These are phyloP conservation scores for Ganaspis sp. DNA, from an alignment of 1,140 invertebrate species.

Conservation along the genomic window DNA sequence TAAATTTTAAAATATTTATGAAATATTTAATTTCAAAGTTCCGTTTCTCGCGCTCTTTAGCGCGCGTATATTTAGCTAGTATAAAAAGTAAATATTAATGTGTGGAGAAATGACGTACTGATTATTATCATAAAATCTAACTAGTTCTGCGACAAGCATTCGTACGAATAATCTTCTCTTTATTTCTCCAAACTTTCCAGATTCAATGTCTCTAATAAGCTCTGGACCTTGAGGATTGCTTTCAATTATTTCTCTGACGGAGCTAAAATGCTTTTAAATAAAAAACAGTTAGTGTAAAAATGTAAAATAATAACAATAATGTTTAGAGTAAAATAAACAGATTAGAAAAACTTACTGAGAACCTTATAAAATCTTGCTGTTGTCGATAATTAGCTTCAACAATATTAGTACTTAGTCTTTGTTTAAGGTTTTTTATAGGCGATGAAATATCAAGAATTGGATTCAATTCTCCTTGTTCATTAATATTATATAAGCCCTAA, in stretches of 20 bases:
- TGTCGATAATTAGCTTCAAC: background rate
- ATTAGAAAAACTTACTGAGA: conserved; percentile 1
- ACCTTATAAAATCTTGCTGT: background rate
- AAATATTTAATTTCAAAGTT: no score
- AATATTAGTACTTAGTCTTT: no score
- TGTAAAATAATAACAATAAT: no score
- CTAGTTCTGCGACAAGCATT: background rate
- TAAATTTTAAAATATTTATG: no score
- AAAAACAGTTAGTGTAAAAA: background rate
- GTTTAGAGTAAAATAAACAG: background rate
- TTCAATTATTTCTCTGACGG: background rate
- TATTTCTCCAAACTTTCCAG: background rate
- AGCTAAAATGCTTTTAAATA: background rate
- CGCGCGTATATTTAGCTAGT: no score
- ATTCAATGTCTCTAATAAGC: background rate
- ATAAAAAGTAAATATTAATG: background rate
- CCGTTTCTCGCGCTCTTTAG: no score
- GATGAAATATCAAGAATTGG: background rate
- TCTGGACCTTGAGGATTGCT: background rate
- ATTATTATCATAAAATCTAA: background rate
- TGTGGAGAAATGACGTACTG: background rate
- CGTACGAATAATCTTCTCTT: background rate
- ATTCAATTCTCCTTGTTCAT: background rate
- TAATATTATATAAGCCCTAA: no score
- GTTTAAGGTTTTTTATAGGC: no score